Percentiles rank a stretch among this genome's conserved stretches.
Conservation (phyloP, 1,140 invertebrate genomes). For the Aphelenchoides avenae region DNA sequence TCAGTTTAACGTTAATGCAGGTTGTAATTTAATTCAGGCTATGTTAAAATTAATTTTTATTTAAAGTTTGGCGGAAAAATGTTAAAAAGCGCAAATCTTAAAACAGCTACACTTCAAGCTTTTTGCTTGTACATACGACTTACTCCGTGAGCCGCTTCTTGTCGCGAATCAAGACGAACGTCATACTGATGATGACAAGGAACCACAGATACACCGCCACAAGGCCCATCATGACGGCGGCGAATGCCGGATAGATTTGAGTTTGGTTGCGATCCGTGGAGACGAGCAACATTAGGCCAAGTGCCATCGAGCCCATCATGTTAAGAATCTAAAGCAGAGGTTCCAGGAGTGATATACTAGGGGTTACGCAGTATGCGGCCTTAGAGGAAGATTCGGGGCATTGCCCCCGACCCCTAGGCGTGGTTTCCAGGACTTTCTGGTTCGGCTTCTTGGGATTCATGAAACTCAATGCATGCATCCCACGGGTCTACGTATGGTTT, state of each 20-base stretch:
- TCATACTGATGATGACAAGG: slow-evolving; percentile 31
- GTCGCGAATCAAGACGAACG: slow-evolving; percentile 41
- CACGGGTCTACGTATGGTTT: too few relatives aligned
- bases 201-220: slow-evolving; percentile 37
- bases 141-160: slow-evolving; percentile 22
- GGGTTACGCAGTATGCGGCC: too few relatives aligned
- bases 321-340: slow-evolving; percentile 32
- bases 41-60: too few relatives aligned
- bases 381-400: too few relatives aligned
- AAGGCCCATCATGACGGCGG: slow-evolving; percentile 20
- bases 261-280: slow-evolving; percentile 29
- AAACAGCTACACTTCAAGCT: neutral
- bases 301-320: slow-evolving; percentile 31
- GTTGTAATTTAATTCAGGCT: neutral
- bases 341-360: too few relatives aligned
- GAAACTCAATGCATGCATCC: too few relatives aligned
- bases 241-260: slow-evolving; percentile 30
- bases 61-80: neutral
- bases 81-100: neutral
- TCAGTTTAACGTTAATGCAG: neutral
- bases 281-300: slow-evolving; percentile 24
- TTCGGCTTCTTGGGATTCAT: too few relatives aligned
- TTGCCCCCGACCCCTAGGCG: too few relatives aligned
- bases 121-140: too few relatives aligned
- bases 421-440: too few relatives aligned